These are phyloP conservation scores for Carposina sasakii DNA, from an alignment of 1,140 invertebrate species.

Conservation along the genomic window DNA sequence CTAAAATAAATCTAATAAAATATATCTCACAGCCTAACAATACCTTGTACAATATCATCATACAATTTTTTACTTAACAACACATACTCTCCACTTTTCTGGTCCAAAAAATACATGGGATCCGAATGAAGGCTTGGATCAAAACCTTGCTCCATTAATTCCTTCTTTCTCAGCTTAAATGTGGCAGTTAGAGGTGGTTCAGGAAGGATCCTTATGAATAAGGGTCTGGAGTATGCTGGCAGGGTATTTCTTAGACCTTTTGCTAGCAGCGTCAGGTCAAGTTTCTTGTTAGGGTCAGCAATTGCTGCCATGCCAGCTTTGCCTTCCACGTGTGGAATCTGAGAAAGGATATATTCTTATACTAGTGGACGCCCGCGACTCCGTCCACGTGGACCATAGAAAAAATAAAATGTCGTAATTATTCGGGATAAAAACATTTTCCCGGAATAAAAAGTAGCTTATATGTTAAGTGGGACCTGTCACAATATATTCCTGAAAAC, in stretches of 20 bases:
- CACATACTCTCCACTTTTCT: slow-evolving; percentile 76
- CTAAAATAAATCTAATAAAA: too few relatives aligned
- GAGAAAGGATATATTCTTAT: slow-evolving; percentile 24
- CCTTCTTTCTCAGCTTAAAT: slow-evolving; percentile 92
- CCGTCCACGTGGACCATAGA: too few relatives aligned
- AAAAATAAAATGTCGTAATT: too few relatives aligned
- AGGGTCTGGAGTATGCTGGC: slow-evolving; percentile 88
- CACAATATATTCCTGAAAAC: too few relatives aligned
- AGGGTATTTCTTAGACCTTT: slow-evolving; percentile 79
- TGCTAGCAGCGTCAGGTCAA: slow-evolving; percentile 79
- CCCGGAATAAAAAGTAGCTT: too few relatives aligned
- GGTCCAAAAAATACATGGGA: slow-evolving; percentile 82
- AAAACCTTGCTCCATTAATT: slow-evolving; percentile 87
- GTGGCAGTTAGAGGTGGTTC: slow-evolving; percentile 90
- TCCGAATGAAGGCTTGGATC: slow-evolving; percentile 78
- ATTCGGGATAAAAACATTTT: too few relatives aligned
- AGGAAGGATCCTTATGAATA: slow-evolving; percentile 89
- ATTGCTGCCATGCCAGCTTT: slow-evolving; percentile 97
- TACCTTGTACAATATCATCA: slow-evolving; percentile 75
- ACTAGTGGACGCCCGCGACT: too few relatives aligned
- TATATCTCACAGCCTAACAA: slow-evolving; percentile 31
- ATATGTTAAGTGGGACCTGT: too few relatives aligned
- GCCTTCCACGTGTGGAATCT: slow-evolving; percentile 90
- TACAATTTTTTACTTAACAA: slow-evolving; percentile 79
- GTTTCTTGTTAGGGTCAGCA: slow-evolving; percentile 79